Evolutionary conservation across 2,113 vertebrate species (phyloP), one percentile per base, ranked within the genome.

Genomic region (Aphyosemion australe): DNA sequence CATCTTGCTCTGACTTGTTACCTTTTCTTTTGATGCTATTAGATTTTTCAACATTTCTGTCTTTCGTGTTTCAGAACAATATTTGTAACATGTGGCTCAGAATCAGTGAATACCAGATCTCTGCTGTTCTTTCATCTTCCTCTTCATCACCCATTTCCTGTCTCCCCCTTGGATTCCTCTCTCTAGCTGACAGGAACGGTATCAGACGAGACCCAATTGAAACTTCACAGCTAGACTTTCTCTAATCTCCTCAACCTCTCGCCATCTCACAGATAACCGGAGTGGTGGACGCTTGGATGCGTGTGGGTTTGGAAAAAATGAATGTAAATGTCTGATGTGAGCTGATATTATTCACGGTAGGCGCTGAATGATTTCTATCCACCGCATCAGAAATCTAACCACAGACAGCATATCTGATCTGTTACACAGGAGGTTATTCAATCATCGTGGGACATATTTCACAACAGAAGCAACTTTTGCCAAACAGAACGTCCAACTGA

Each of bases 191-290:
- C 34, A 45, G 51, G 45, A 66, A 58, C 46, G 64, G 79, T 56
- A 82, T 82, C 72, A 76, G 61, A 80, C 16, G 61, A 78, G 53
- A 66, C 55, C 69, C 45, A 73, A 69, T 71, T 76, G 69, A 62
- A 65, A 39, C 73, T 64, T 65, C 49, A 71, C 61, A 79, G 74
- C 65, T 64, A 79, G 71, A 74, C 70, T 64, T 73, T 62, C 57
- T 83, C 69, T 79, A 69, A 88, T 87, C 79, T 80, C 32, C 61
- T 51, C 65, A 47, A 70, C 50, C 60, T 8, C 18, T 15, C 26
- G 54, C 58, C 62, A 67, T 64, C 26, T 61, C 48, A n/a, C 34
- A 74, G 18, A 73, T 73, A 39, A 72, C 43, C 75, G 63, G 65
- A 72, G 56, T 74, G 59, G 8, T 59, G 58, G 55, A 32, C 41